A percentile compares a stretch with the other conserved stretches of the same genome.
These are phyloP conservation scores for Hippoglossus stenolepis DNA, from an alignment of 2,113 vertebrate genomes.

Conservation along the genomic window DNA sequence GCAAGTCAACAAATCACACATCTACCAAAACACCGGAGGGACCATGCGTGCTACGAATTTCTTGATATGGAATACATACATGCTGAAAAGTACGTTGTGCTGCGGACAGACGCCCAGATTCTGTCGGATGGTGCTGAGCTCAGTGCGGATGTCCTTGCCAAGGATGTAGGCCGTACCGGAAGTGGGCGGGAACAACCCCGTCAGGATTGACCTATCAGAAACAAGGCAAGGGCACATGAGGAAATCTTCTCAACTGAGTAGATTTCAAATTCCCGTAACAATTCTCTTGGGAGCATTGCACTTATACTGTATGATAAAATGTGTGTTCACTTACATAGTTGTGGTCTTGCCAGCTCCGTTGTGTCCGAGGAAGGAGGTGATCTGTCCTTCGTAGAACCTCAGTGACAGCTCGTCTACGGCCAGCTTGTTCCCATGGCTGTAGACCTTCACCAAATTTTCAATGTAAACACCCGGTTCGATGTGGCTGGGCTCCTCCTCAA, in stretches of 20 bases:
- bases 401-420: slow-evolving; percentile 93
- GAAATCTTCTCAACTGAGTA: not conserved
- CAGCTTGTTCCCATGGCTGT: slow-evolving; percentile 94
- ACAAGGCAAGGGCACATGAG: not conserved
- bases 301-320: not conserved
- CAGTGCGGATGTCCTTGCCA: slow-evolving; percentile 93
- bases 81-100: slow-evolving; percentile 97
- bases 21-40: not conserved
- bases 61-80: slow-evolving; percentile 82
- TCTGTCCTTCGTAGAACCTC: slow-evolving; percentile 97
- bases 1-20: not conserved
- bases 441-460: slow-evolving; percentile 95
- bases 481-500: slow-evolving; percentile 93
- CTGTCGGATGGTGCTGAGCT: slow-evolving; percentile 92
- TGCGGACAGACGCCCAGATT: slow-evolving; percentile 97
- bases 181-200: slow-evolving; percentile 96
- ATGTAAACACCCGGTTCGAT: slow-evolving; percentile 95
- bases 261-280: not conserved
- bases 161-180: slow-evolving; percentile 97
- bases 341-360: slow-evolving; percentile 99
- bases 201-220: slow-evolving; percentile 93
- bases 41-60: no score
- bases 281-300: no score
- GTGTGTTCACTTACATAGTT: slow-evolving; percentile 89
- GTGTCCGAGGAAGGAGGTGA: slow-evolving; percentile 97